These are phyloP conservation scores for Bucorvus abyssinicus DNA, from an alignment of 2,797 vertebrate genomes.

Conservation along the genomic window DNA sequence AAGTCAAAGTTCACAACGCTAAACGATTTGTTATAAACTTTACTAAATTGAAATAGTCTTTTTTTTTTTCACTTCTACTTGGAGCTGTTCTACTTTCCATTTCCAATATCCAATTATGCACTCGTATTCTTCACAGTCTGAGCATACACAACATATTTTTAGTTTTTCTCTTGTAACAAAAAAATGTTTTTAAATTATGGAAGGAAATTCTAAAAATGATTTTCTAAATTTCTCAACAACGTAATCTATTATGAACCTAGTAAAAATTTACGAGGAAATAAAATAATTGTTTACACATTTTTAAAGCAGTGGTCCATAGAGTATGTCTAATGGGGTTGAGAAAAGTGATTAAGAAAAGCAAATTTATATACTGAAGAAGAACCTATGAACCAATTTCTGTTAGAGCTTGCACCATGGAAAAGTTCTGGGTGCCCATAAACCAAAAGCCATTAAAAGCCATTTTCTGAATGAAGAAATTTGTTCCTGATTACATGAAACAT, in stretches of 20 bases:
- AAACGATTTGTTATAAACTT: neutral
- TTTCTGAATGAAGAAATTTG: constrained; percentile 20
- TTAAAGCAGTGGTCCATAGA: neutral
- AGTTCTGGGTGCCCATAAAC: neutral
- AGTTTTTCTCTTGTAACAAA: neutral
- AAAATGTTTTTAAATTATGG: neutral
- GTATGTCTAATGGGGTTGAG: neutral
- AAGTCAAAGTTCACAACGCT: constrained; percentile 37
- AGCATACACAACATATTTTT: neutral
- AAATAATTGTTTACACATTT: neutral
- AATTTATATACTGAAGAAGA: neutral
- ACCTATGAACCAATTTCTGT: neutral
- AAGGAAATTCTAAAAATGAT: neutral
- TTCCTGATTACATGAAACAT: neutral
- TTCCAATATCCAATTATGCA: neutral
- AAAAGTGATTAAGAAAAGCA: neutral
- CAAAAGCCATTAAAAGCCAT: neutral
- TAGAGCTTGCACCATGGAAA: neutral
- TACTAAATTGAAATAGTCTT: neutral
- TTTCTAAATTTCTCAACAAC: neutral
- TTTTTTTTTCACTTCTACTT: neutral
- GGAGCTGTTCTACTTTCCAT: constrained; percentile 14
- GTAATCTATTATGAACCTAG: neutral
- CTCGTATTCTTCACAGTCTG: neutral
- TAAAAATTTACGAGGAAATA: neutral